These are phyloP conservation scores for Orthosia cruda DNA, from an alignment of 2,888 invertebrate genomes.

Conservation along the genomic window DNA sequence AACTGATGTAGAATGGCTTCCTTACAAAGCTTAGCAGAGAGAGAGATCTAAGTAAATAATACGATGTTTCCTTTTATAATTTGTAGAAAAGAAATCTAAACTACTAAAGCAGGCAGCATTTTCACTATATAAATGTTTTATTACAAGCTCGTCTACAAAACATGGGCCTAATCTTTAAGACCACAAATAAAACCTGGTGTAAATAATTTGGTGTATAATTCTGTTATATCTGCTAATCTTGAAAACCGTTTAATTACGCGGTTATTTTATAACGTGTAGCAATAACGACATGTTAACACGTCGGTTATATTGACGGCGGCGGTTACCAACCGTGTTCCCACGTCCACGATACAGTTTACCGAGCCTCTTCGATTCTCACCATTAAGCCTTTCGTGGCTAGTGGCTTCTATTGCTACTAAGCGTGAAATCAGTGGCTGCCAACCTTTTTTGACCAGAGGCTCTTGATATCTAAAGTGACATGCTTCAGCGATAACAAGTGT, in stretches of 20 bases:
- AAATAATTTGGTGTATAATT: no score
- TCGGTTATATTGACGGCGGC: constrained; percentile 10
- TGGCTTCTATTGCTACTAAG: neutral
- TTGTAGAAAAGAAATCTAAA: neutral
- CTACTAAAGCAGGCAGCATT: neutral
- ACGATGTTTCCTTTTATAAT: neutral
- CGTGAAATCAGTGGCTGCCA: neutral
- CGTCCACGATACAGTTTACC: constrained; percentile 47
- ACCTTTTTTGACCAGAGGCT: neutral
- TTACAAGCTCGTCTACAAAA: constrained; percentile 3
- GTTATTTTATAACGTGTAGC: constrained; percentile 19
- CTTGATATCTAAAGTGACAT: neutral
- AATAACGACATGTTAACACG: constrained; percentile 14
- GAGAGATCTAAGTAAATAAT: neutral
- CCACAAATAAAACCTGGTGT: neutral
- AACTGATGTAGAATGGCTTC: neutral
- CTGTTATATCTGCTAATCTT: neutral
- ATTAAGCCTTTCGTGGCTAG: constrained; percentile 23
- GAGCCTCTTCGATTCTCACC: constrained; percentile 59
- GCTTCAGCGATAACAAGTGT: no score
- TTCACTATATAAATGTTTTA: neutral
- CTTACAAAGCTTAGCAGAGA: neutral
- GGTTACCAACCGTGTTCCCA: constrained; percentile 59
- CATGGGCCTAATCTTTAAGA: neutral
- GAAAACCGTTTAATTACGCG: constrained; percentile 21